Conservation (phyloP, 2,888 invertebrate species). For the Ligdia adustata region DNA sequence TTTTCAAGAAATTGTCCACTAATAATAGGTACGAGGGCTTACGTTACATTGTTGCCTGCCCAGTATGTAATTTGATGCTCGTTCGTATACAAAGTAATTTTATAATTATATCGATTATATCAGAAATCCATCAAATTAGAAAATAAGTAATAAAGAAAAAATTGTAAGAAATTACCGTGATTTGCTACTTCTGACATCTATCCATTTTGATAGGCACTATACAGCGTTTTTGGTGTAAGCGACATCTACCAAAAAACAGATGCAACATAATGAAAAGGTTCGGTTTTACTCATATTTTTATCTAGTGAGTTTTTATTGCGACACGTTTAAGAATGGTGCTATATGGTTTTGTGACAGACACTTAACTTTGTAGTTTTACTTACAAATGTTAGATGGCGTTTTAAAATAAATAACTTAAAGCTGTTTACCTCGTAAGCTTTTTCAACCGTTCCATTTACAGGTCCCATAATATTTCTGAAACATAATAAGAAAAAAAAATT, state of each 20-base stretch:
- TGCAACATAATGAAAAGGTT: neutral
- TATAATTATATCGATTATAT: neutral
- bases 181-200: no score
- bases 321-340: neutral
- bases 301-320: neutral
- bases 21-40: neutral
- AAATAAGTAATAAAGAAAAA: no score
- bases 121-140: no score
- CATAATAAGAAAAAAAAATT: neutral
- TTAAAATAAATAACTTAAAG: neutral
- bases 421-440: slow-evolving; percentile 45
- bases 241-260: neutral
- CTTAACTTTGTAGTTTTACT: neutral
- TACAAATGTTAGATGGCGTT: neutral
- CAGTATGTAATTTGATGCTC: slow-evolving; percentile 2
- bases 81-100: neutral
- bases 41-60: slow-evolving; percentile 4
- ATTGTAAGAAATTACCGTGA: no score
- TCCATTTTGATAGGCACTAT: no score
- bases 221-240: no score
- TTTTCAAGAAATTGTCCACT: slow-evolving; percentile 8
- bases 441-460: slow-evolving; percentile 39
- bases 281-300: no score
- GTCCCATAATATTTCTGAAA: slow-evolving; percentile 49
- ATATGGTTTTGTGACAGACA: no score